These are phyloP conservation scores for Chaetorhynchus papuensis DNA, from an alignment of 2,113 vertebrate genomes.

Conservation along the genomic window DNA sequence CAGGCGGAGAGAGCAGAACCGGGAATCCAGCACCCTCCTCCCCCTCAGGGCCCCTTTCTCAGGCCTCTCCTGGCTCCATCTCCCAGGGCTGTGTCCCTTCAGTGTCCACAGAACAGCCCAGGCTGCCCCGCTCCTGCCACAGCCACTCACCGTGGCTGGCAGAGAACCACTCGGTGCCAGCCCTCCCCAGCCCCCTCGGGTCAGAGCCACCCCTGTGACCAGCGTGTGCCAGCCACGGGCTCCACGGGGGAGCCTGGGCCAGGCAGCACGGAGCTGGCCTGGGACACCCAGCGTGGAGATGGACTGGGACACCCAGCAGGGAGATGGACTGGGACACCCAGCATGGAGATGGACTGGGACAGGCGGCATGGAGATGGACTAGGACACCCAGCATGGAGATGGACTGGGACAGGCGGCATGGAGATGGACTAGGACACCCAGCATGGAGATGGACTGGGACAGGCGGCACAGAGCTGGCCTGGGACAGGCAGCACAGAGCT, in stretches of 20 bases:
- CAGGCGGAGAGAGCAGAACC: not conserved
- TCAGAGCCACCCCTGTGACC: not conserved
- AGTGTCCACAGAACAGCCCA: not conserved
- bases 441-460: not conserved
- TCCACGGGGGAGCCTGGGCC: not conserved
- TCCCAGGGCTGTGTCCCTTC: not conserved
- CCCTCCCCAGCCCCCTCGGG: not conserved
- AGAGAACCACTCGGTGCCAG: accelerated
- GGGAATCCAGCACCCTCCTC: not conserved
- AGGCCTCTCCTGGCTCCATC: not conserved
- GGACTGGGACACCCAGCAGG: too few species aligned
- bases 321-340: too few species aligned
- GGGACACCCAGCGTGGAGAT: too few species aligned
- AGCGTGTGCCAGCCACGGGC: not conserved
- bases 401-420: too few species aligned
- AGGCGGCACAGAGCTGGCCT: too few species aligned
- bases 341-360: not conserved
- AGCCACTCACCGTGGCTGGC: accelerated
- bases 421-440: too few species aligned
- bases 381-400: too few species aligned
- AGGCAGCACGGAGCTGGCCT: too few species aligned
- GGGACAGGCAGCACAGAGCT: not conserved
- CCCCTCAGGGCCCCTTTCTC: not conserved
- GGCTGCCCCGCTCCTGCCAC: accelerated
- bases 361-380: too few species aligned